Evolutionary conservation across 1,140 invertebrate genomes (phyloP).

Genomic region (Cataglyphis hispanica): DNA sequence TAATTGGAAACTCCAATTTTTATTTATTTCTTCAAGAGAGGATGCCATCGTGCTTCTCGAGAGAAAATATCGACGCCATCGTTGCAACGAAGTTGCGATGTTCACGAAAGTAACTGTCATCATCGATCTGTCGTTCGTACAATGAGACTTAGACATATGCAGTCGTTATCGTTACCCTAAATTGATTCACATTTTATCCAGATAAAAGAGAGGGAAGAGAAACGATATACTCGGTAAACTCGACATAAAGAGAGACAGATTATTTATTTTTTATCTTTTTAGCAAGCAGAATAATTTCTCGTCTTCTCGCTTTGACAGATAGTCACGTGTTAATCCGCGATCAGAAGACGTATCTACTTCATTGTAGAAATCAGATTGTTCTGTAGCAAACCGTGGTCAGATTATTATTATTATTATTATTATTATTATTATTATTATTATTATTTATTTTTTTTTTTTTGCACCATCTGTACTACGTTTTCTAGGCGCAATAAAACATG

Average conservation of each 20-base stretch:
- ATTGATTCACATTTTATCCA: constrained; percentile 66
- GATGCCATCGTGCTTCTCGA: constrained; percentile 15
- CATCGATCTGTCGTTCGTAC: constrained; percentile 56
- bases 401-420: background rate
- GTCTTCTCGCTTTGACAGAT: background rate
- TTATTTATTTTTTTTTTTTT: background rate
- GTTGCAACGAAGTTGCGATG: constrained; percentile 65
- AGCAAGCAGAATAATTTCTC: constrained; percentile 13
- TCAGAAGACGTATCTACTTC: background rate
- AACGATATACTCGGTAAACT: constrained; percentile 31
- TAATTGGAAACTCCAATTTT: constrained; percentile 45
- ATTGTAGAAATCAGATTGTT: background rate
- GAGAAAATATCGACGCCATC: constrained; percentile 31
- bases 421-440: background rate
- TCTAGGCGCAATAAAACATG: background rate
- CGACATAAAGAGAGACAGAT: constrained; percentile 36
- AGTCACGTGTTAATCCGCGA: background rate
- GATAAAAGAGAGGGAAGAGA: constrained; percentile 60
- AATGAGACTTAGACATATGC: constrained; percentile 42
- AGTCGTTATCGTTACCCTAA: constrained; percentile 68
- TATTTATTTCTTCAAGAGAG: background rate
- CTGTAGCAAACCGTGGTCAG: background rate
- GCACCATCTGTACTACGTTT: background rate
- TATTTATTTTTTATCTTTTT: constrained; percentile 32
- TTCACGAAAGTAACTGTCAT: constrained; percentile 65